Percentiles rank a stretch among this genome's conserved stretches.
Conservation (phyloP, 2,113 vertebrate genomes). For the Euleptes europaea region DNA sequence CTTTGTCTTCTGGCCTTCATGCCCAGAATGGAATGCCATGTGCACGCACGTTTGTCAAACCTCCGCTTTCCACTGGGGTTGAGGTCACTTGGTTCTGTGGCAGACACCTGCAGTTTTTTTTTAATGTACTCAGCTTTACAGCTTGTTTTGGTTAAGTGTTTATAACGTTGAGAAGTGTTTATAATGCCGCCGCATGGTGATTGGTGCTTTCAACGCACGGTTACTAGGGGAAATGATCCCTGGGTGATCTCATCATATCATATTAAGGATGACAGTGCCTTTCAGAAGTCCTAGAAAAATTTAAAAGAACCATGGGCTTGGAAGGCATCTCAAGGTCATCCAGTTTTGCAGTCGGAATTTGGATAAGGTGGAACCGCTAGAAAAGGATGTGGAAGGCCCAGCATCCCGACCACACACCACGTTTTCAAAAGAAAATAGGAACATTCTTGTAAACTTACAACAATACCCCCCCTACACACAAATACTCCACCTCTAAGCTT, state of each 20-base stretch:
- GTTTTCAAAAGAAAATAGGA: neutral
- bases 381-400: neutral
- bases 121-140: conserved; percentile 18
- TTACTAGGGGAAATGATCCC: no score
- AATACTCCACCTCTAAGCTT: no score
- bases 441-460: no score
- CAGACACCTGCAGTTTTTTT: conserved; percentile 34
- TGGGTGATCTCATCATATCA: no score
- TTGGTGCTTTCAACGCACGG: no score
- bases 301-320: neutral
- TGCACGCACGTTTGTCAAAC: conserved; percentile 49
- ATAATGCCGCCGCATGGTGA: no score
- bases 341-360: no score
- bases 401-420: neutral
- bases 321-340: neutral
- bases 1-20: conserved; percentile 42
- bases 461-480: no score
- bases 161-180: no score
- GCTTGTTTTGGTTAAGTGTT: no score
- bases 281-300: conserved; percentile 36
- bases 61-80: conserved; percentile 53
- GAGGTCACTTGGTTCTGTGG: conserved; percentile 46
- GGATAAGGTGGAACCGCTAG: neutral
- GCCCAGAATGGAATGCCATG: conserved; percentile 57
- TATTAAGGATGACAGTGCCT: conserved; percentile 56